phyloP scores from a whole-genome alignment of 2,113 vertebrate genomes.

The Athene noctua region DNA sequence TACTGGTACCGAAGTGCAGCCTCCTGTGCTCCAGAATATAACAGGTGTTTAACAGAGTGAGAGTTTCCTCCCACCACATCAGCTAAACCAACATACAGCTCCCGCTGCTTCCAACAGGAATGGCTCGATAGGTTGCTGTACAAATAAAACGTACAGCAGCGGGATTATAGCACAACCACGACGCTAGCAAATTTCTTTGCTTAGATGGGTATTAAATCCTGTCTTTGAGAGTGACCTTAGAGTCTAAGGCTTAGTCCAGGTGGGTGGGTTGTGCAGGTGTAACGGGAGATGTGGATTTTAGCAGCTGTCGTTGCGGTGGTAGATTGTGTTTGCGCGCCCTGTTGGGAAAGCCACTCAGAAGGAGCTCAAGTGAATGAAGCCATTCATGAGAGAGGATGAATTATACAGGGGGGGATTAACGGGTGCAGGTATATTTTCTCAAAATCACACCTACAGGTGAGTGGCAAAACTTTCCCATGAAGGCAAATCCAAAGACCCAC shows the following conservation, averaged over 20 bases:
- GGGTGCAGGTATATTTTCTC: background rate
- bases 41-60: constrained; percentile 32
- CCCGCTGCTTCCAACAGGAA: background rate
- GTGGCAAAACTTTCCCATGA: background rate
- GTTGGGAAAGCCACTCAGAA: background rate
- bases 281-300: background rate
- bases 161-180: background rate
- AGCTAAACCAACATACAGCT: constrained; percentile 42
- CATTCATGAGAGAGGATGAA: fast-evolving
- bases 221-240: background rate
- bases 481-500: background rate
- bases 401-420: background rate
- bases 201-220: background rate
- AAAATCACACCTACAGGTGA: background rate
- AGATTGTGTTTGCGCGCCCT: background rate
- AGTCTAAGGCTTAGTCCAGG: background rate
- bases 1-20: background rate
- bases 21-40: background rate
- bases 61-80: constrained; percentile 43
- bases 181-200: background rate
- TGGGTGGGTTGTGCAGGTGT: background rate
- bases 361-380: background rate
- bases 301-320: fast-evolving
- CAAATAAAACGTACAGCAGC: background rate
- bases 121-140: background rate